Evolutionary conservation across 2,797 vertebrate species (phyloP).

Genomic region (Onychomys arenicola): DNA sequence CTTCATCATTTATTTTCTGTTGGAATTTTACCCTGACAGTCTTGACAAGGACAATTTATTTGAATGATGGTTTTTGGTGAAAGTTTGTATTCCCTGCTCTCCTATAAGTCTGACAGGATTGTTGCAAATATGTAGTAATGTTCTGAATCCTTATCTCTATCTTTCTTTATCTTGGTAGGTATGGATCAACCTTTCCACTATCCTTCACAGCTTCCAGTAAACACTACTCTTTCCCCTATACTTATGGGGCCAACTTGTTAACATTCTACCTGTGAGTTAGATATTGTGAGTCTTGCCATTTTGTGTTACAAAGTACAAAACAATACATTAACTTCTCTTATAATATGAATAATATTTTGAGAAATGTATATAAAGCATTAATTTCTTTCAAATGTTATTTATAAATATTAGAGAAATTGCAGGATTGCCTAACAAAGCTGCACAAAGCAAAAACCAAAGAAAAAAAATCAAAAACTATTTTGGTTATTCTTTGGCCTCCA

Average conservation of each 20-base stretch:
- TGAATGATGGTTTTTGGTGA: not conserved
- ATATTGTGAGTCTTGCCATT: not conserved
- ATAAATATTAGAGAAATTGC: not conserved
- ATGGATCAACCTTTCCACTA: not conserved
- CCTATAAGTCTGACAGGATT: not conserved
- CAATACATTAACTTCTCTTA: not conserved
- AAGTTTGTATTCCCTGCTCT: not conserved
- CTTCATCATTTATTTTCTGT: not conserved
- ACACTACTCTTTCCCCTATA: accelerated
- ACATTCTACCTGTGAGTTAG: not conserved
- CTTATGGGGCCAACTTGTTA: no score
- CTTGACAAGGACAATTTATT: not conserved
- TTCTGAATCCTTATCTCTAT: not conserved
- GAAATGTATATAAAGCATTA: not conserved
- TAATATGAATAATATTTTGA: slow-evolving; percentile 7
- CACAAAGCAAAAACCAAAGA: slow-evolving; percentile 46
- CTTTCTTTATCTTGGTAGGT: accelerated
- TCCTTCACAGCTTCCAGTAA: accelerated
- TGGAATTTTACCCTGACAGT: not conserved
- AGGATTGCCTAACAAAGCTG: not conserved
- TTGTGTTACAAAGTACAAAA: not conserved
- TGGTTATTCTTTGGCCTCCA: slow-evolving; percentile 63
- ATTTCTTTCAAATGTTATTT: not conserved
- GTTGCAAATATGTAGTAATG: not conserved
- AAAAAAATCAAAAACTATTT: not conserved